Evolutionary conservation across 2,888 invertebrate genomes (phyloP), one percentile per base, ranked within the genome.

Genomic region (Leucania comma): DNA sequence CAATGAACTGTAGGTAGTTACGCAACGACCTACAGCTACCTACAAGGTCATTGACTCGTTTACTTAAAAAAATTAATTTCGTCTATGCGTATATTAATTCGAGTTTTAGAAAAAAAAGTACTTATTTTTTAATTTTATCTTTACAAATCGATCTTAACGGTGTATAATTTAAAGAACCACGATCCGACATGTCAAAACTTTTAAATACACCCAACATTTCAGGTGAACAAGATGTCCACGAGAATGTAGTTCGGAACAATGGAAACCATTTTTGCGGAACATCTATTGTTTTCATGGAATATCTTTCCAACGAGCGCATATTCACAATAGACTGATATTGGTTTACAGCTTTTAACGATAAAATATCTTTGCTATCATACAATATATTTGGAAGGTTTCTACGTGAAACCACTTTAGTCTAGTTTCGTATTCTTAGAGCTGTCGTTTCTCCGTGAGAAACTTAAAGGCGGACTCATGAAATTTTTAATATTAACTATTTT

Each of bases 251-350:
- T 72, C 54, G 83, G 86, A 90, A 93, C 92, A 92, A 89, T 92
- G 89, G 90, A 89, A 91, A 87, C 85, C 88, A 87, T 89, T 91
- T 90, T 89, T 86, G 89, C 89, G 88, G 89, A 92, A 92, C 90
- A 85, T 80, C 90, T 84, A 93, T 95, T 94, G 94, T 94, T 93
- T 91, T 84, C 85, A 86, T 81, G 76, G 83, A 90, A 92, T 92
- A 90, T 90, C 90, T 92, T 93, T 94, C 93, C 91, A 87, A 87
- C 84, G 87, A 90, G 78, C 87, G 91, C 89, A 89, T 87, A 87
- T 90, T 87, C 81, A 92, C 93, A 94, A 94, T 93, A 86, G 90
- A 76, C 75, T 87, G 90, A 92, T 92, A 93, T 90, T 90, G 88
- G 82, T 91, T 92, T 91, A 92, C 88, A 88, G 85, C 86, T 89